These are phyloP conservation scores for Chirona hameri DNA, from an alignment of 2,888 invertebrate genomes.

Conservation along the genomic window DNA sequence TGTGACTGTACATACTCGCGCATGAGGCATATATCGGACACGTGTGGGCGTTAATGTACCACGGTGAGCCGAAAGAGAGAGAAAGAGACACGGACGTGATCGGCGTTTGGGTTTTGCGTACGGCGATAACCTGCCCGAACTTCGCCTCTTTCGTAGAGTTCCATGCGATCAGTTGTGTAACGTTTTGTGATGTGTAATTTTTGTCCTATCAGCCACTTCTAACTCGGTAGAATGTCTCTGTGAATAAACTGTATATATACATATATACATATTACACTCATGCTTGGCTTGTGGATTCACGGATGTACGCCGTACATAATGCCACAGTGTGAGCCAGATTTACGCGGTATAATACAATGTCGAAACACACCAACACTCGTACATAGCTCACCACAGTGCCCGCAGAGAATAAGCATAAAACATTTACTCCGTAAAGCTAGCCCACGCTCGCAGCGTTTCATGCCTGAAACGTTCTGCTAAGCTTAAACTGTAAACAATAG, in stretches of 20 bases:
- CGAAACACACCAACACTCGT: too few relatives aligned
- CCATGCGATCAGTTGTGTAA: conserved; percentile 26
- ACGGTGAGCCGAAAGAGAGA: background rate
- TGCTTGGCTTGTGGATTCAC: background rate
- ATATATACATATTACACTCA: background rate
- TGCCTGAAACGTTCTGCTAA: too few relatives aligned
- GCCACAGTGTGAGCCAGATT: too few relatives aligned
- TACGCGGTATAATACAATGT: too few relatives aligned
- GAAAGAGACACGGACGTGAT: background rate
- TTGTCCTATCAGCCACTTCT: conserved; percentile 27
- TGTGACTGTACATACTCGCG: background rate
- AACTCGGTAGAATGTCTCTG: conserved; percentile 22
- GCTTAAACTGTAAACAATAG: too few relatives aligned
- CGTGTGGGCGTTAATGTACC: conserved; percentile 22
- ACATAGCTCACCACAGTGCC: too few relatives aligned
- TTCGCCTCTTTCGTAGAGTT: conserved; percentile 9
- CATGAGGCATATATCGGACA: background rate
- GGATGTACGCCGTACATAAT: too few relatives aligned
- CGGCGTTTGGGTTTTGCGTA: background rate
- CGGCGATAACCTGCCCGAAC: background rate
- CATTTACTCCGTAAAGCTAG: too few relatives aligned
- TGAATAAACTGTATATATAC: conserved; percentile 13
- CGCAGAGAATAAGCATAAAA: too few relatives aligned
- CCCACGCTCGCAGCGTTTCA: too few relatives aligned
- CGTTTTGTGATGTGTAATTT: conserved; percentile 28